Base-by-base conservation (phyloP, 2,888 invertebrate species). In the Drosophila koepferae region DNA sequence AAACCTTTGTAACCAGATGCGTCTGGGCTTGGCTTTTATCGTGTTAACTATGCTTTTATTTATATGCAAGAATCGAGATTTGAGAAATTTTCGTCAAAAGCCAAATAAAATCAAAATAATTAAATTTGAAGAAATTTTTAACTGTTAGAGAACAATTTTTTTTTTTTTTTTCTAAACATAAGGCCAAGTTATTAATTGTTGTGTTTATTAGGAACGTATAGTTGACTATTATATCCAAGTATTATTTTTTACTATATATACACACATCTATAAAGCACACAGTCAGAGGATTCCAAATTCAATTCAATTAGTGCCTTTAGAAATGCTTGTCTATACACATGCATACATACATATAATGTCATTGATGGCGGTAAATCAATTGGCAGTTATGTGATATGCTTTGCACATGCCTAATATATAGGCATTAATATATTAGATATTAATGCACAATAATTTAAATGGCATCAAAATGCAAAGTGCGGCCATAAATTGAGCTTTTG, bases 361-460 rank as follows among this genome's bases (percentile, higher is more conserved):
- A 49, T 71, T 55, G 69, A 54, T 41, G 23, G 28, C 46, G n/a
- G 53, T 48, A 61, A 40, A 38, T 49, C 61, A 54, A 71, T 41
- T 61, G 54, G 14, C 16, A n/a, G 55, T 10, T 10, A 14, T 36
- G 36, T 48, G 34, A 14, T 34, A 28, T 49, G 34, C 49, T 44
- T 40, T 34, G 20, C 20, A 23, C 36, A 14, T 59, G 59, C 23
- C 58, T 20, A 51, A 51, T 54, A 44, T 36, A 36, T 46, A 23
- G 38, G 18, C 34, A 58, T 20, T 55, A 55, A 55, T 40, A 41
- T 55, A 55, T 41, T 38, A 38, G 49, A 54, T 48, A 64, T 67
- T 63, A 67, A 67, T 76, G 46, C 49, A 51, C 62, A 74, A 68
- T 68, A 51, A 70, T 70, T 69, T 69, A 74, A 74, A 79, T 74